Base-by-base conservation (phyloP, 2,113 vertebrate species). In the Sander lucioperca region DNA sequence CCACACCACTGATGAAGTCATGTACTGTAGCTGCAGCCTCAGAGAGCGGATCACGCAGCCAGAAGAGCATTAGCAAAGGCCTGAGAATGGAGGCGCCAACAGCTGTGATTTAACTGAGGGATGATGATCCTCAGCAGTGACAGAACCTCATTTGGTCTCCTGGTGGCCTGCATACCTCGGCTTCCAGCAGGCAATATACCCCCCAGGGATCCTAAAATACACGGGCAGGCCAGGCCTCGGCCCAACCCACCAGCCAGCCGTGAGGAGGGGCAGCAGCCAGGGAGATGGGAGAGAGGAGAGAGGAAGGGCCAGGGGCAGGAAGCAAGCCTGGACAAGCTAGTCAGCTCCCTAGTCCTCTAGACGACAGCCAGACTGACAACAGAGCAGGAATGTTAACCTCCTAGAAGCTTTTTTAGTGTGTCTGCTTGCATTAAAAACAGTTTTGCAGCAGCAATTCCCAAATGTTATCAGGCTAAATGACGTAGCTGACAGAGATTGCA, bases 141-240 rank as follows among this genome's bases (percentile, higher is more conserved):
- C 89, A 91, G 89, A 66, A 85, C 88, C 92, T 92, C 89, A 90
- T 94, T 92, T 91, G 93, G 92, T 92, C 90, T 93, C 91, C 62
- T 71, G 89, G 87, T 88, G 82, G 80, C 75, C 84, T 83, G 88
- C 91, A 92, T 93, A 88, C 89, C 74, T 87, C 47, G 19, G 89
- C 92, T 92, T 88, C 91, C 85, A 83, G 76, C 73, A 75, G 83
- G 83, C 84, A 82, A 93, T 92, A 91, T 74, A 85, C 87, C 88
- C 88, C 88, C 88, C 65, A 79, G 91, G 91, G 92, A 87, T 89
- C 90, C 88, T 74, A 93, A 91, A 94, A 94, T 91, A 93, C 82
- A 86, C 74, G 47, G 54, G 23, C 54, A 64, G 75, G 80, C 78
- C 71, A 14, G 72, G 85, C 74, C 73, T 4, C 1, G 39, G 80